Base-by-base conservation (phyloP, 2,113 vertebrate species). In the Rhea pennata region DNA sequence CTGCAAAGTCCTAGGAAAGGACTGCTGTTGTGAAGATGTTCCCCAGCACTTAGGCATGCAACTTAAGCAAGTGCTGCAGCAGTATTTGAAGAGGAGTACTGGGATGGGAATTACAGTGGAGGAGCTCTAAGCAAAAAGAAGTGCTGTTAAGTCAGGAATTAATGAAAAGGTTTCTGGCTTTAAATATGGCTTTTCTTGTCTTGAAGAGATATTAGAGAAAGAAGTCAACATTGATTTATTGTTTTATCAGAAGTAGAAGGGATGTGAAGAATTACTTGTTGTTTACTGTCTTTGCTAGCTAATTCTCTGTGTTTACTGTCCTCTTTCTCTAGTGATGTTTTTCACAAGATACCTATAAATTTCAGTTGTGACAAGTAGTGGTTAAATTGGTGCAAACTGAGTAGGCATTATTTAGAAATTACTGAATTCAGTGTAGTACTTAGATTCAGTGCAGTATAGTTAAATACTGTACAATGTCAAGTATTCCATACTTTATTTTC, bases 11-110 rank as follows among this genome's bases (percentile, higher is more conserved):
- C 16, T 66, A 48, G 19, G 22, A 75, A 39, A 65, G 16, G 20
- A 40, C 27, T 77, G 33, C 54, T 84, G 51, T 69, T 77, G 48
- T 40, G 58, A 77, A 54, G 21, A 5, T 2, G 0, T 84, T 70
- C 40, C 27, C 23, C 50, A 36, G 2, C 5, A 15, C 0, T 0
- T 0, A 7, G 5, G 3, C 0, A 0, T 48, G 22, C 59, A 78
- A 15, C 36, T 61, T 70, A 84, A 0, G 3, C 6, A 16, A 67
- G 15, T 16, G 5, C 27, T 92, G 36, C 56, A 67, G 21, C 20
- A 5, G 2, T 19, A 81, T 74, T 46, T 56, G 44, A 79, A 82
- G 44, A 39, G 48, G 6, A 40, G 22, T 20, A 19, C 2, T 79
- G 31, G 14, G 12, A 10, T 64, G 36, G 17, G 12, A 76, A 5